Percentiles rank a stretch among this genome's conserved stretches.
These are phyloP conservation scores for Drosophila pseudotalamancana DNA, from an alignment of 2,888 invertebrate genomes.

Conservation along the genomic window DNA sequence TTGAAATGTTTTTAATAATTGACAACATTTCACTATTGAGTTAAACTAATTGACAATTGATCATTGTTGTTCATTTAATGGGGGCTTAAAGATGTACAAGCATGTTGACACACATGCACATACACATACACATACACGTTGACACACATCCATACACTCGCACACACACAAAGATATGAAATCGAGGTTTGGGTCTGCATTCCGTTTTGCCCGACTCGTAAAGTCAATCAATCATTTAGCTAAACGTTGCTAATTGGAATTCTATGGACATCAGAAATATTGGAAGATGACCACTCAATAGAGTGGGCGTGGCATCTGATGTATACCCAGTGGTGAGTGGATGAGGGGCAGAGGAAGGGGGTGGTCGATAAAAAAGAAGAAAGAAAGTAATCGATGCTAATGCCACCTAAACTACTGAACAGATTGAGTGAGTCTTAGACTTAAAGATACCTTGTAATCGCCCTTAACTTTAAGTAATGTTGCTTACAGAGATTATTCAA, in stretches of 20 bases:
- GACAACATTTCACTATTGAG: background rate
- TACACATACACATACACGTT: background rate
- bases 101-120: background rate
- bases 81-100: too few relatives aligned
- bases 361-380: background rate
- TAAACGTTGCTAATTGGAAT: slow-evolving; percentile 40
- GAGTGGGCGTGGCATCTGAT: background rate
- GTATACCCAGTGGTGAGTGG: background rate
- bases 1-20: background rate
- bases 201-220: slow-evolving; percentile 10
- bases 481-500: too few relatives aligned
- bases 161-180: background rate
- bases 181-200: slow-evolving; percentile 5
- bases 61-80: slow-evolving; percentile 5
- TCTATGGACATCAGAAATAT: slow-evolving; percentile 26
- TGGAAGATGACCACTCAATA: background rate
- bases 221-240: slow-evolving; percentile 45
- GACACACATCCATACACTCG: background rate
- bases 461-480: background rate
- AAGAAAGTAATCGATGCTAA: background rate
- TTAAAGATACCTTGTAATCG: background rate
- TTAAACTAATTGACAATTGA: slow-evolving; percentile 5
- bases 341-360: too few relatives aligned
- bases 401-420: too few relatives aligned
- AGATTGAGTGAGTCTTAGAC: too few relatives aligned